A percentile compares a stretch with the other conserved stretches of the same genome.
These are phyloP conservation scores for Electrona antarctica DNA, from an alignment of 2,113 vertebrate species.

Conservation along the genomic window DNA sequence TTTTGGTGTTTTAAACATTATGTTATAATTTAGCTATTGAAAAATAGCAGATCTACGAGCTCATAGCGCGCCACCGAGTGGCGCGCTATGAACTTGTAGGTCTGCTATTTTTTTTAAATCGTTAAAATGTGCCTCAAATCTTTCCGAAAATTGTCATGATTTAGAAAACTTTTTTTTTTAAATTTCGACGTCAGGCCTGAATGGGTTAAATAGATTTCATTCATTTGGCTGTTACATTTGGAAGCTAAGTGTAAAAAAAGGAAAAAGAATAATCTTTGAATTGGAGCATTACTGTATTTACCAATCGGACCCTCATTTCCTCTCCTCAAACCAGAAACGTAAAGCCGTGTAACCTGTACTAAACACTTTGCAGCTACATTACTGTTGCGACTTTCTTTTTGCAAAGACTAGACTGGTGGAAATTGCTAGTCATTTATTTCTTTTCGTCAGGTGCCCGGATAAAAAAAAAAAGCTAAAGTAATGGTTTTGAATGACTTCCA, in stretches of 20 bases:
- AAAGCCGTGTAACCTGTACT: slow-evolving; percentile 21
- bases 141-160: too few species aligned
- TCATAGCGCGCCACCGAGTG: too few species aligned
- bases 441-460: slow-evolving; percentile 9
- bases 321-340: slow-evolving; percentile 1
- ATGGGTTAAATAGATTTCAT: slow-evolving; percentile 20
- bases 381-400: slow-evolving; percentile 3
- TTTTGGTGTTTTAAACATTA: too few species aligned
- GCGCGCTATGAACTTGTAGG: too few species aligned
- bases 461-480: slow-evolving; percentile 12
- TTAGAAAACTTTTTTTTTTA: too few species aligned
- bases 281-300: slow-evolving; percentile 15
- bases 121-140: too few species aligned
- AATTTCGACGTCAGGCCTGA: too few species aligned
- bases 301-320: background rate
- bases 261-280: background rate
- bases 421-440: background rate
- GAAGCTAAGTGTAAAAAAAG: background rate
- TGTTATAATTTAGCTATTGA: too few species aligned
- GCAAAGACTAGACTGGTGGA: background rate
- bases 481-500: slow-evolving; percentile 3
- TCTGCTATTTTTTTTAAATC: too few species aligned
- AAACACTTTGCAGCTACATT: background rate
- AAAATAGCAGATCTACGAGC: too few species aligned
- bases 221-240: slow-evolving; percentile 14